A percentile compares a stretch with the other conserved stretches of the same genome.
Conservation (phyloP, 1,140 invertebrate species). For the Harlomillsia oculata region DNA sequence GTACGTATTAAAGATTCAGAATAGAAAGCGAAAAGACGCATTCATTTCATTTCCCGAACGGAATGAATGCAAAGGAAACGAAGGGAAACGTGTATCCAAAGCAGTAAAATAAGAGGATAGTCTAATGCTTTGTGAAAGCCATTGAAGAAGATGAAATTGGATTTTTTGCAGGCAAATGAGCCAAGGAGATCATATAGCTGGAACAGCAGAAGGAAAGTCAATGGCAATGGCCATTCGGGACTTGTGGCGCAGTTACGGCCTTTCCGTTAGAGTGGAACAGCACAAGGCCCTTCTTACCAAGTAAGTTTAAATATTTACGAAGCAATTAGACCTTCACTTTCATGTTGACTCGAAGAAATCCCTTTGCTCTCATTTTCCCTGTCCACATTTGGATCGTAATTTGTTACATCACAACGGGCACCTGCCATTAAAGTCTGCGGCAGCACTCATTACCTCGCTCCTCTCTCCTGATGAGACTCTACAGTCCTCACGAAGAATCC, state of each 20-base stretch:
- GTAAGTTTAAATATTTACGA: too few species aligned
- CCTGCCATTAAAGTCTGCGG: too few species aligned
- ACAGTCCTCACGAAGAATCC: too few species aligned
- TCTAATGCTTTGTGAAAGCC: neutral
- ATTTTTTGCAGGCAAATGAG: constrained; percentile 25
- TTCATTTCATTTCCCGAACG: neutral
- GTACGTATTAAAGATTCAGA: too few species aligned
- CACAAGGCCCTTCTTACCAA: constrained; percentile 27
- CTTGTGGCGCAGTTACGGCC: constrained; percentile 32
- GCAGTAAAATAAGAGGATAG: neutral
- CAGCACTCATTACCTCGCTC: too few species aligned
- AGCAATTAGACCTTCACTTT: too few species aligned
- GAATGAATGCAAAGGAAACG: neutral
- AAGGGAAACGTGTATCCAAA: neutral
- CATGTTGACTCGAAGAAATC: too few species aligned
- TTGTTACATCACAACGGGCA: too few species aligned
- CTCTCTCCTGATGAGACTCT: too few species aligned
- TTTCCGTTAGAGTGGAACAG: constrained; percentile 31
- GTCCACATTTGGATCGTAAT: too few species aligned
- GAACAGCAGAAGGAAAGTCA: constrained; percentile 25
- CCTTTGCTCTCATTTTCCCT: too few species aligned
- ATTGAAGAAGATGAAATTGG: neutral
- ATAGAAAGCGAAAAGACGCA: too few species aligned
- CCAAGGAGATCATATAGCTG: constrained; percentile 25
- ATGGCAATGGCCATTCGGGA: constrained; percentile 32